Evolutionary conservation across 2,888 invertebrate genomes (phyloP).

Genomic region (Amitus sp.): DNA sequence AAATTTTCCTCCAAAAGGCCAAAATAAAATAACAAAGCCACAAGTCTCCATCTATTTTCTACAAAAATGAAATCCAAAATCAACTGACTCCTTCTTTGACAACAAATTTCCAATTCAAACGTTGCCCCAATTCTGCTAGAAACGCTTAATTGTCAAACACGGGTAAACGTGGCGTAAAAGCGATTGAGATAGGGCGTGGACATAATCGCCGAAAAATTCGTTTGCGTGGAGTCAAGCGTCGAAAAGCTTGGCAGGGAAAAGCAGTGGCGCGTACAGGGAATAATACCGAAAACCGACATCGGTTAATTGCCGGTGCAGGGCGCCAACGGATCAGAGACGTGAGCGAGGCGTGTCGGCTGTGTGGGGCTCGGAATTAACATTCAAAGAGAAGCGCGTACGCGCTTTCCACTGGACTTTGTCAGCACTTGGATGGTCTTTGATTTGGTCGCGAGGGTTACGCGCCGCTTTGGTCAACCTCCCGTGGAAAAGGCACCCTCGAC

Average conservation of each 20-base stretch:
- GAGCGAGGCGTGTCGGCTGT: constrained; percentile 12
- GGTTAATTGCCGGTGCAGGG: constrained; percentile 23
- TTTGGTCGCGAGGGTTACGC: constrained; percentile 30
- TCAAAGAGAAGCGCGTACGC: constrained; percentile 16
- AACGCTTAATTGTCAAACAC: no score
- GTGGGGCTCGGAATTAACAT: constrained; percentile 26
- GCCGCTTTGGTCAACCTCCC: constrained; percentile 36
- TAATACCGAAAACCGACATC: constrained; percentile 22
- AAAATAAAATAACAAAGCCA: no score
- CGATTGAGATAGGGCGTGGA: no score
- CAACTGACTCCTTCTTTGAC: no score
- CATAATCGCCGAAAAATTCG: no score
- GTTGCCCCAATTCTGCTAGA: no score
- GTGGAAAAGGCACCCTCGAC: constrained; percentile 59
- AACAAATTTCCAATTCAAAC: no score
- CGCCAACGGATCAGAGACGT: constrained; percentile 4
- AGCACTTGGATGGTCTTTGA: constrained; percentile 36
- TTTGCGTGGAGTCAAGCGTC: not conserved
- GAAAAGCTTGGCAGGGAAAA: not conserved
- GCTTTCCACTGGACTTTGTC: constrained; percentile 28
- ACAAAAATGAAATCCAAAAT: no score
- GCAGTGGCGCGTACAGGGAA: constrained; percentile 8
- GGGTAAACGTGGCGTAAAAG: no score
- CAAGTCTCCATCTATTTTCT: no score
- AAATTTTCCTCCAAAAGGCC: no score